Conservation (phyloP, 1,140 invertebrate genomes). For the Lasioglossum albipes region DNA sequence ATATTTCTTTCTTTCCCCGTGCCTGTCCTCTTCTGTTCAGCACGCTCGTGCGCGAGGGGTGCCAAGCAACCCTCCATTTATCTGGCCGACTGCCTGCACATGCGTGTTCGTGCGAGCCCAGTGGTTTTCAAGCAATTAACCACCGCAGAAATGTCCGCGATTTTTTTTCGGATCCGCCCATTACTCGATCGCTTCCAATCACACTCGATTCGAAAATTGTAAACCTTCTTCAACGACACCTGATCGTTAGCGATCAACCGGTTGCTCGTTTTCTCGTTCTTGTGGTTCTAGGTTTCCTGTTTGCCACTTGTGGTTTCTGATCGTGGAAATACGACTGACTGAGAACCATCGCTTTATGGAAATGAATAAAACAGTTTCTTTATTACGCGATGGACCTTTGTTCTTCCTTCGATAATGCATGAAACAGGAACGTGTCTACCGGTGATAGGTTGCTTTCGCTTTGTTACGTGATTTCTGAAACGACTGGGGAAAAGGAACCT, state of each 20-base stretch:
- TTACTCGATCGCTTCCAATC: neutral
- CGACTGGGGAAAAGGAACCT: neutral
- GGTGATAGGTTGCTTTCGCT: neutral
- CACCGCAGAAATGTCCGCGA: neutral
- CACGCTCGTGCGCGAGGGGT: conserved; percentile 71
- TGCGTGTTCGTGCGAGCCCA: conserved; percentile 60
- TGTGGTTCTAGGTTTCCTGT: neutral
- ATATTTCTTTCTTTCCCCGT: conserved; percentile 31
- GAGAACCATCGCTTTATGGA: conserved; percentile 24
- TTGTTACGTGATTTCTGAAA: neutral
- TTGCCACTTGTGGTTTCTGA: neutral
- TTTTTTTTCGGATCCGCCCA: conserved; percentile 11
- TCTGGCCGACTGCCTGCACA: conserved; percentile 71
- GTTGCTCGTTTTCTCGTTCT: neutral
- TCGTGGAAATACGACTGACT: neutral
- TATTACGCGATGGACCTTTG: conserved; percentile 12
- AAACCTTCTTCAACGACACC: neutral
- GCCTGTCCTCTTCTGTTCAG: conserved; percentile 39
- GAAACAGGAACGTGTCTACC: neutral
- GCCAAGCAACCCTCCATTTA: conserved; percentile 69
- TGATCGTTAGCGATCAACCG: neutral
- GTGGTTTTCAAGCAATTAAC: conserved; percentile 66
- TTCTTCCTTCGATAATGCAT: neutral
- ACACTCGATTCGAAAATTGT: neutral
- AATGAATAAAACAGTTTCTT: conserved; percentile 27